phyloP scores from a whole-genome alignment of 2,888 invertebrate genomes.

The Drosophila demipolita region DNA sequence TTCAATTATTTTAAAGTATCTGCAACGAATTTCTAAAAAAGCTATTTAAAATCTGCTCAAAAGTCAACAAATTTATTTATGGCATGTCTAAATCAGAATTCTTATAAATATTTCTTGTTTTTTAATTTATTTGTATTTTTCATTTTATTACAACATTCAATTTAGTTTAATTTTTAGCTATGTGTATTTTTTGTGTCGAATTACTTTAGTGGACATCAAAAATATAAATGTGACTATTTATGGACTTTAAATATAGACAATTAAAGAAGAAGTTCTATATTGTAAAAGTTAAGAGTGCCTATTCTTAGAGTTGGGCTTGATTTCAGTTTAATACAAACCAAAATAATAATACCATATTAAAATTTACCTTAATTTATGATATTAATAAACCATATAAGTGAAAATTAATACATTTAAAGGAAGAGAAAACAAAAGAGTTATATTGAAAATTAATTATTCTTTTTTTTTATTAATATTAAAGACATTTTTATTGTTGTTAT shows the following conservation, averaged over 20 bases:
- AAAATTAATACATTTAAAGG: neutral
- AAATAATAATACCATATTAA: neutral
- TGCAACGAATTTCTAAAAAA: neutral
- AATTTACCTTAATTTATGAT: neutral
- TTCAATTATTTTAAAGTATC: neutral
- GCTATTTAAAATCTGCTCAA: neutral
- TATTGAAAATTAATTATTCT: neutral
- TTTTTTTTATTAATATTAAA: neutral
- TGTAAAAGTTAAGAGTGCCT: neutral
- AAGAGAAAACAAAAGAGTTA: neutral
- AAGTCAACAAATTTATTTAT: neutral
- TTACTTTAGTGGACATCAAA: too few relatives aligned
- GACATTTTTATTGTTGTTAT: neutral
- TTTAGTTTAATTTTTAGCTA: too few relatives aligned
- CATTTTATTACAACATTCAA: too few relatives aligned
- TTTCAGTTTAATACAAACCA: neutral
- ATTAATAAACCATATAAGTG: neutral
- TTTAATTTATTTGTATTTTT: too few relatives aligned
- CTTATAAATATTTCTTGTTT: too few relatives aligned
- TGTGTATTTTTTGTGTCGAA: too few relatives aligned
- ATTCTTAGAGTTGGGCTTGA: too few relatives aligned
- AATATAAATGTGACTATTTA: neutral
- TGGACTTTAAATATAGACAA: neutral
- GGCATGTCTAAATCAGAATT: neutral
- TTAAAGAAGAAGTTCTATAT: neutral